Evolutionary conservation across 2,113 vertebrate species (phyloP), one percentile per base, ranked within the genome.

Genomic region (Cephalopterus ornatus): DNA sequence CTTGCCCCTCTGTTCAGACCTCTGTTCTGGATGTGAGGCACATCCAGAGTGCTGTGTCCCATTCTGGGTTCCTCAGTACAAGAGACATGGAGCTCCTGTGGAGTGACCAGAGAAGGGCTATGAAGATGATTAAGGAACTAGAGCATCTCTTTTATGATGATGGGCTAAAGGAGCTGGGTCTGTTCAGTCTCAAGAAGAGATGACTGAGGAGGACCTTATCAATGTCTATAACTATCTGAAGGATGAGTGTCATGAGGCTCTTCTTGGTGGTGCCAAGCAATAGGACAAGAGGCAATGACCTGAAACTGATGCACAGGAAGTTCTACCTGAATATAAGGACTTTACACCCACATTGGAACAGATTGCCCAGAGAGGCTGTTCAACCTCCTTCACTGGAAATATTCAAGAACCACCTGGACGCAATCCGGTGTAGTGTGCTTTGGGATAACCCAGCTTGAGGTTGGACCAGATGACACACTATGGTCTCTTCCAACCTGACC

Each of bases 1-100:
- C 39, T 26, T 52, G 32, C 26, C 20, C 37, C 39, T 61, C 37
- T 52, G 9, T 21, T 62, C 16, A 53, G 37, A 32, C 6, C 8
- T 44, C 4, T n/a, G n/a, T n/a, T n/a, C n/a, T n/a, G n/a, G n/a
- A n/a, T n/a, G 3, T 53, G 67, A 53, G 26, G 21, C 2, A 1
- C 24, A 37, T 62, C 61, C 35, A 22, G 21, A 53, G 16, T 32
- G 24, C 46, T 53, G 6, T 62, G 33, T 30, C 27, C 21, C 16
- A 6, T 53, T 52, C 32, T 52, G 12, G 7, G 6, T 13, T 61
- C 46, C 55, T 52, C 46, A 20, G 19, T 9, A 15, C 27, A 30
- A 62, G 16, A 70, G 30, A 44, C 5, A 2, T 30, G 30, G 14
- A 30, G 14, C 19, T 82, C 32, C 46, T 30, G 12, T 20, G 30